phyloP scores from a whole-genome alignment of 2,797 vertebrate genomes.

The Phalanger gymnotis region DNA sequence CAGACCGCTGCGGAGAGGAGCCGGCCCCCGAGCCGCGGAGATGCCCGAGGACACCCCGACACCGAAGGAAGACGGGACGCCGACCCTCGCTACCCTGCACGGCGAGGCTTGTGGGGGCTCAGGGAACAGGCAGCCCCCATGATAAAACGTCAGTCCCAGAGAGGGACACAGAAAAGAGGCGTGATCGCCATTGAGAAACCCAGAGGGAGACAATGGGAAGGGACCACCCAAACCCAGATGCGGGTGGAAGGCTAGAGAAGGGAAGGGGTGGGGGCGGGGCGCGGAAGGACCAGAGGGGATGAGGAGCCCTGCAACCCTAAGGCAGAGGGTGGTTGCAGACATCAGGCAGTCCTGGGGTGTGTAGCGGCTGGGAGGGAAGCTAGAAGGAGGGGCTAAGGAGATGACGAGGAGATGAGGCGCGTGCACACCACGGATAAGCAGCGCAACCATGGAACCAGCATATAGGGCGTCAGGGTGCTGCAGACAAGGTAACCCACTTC shows the following conservation, averaged over 20 bases:
- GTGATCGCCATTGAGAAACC: background rate
- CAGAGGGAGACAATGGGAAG: background rate
- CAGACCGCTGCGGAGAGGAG: rapidly evolving
- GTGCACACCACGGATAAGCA: background rate
- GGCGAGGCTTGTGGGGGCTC: too few relatives aligned
- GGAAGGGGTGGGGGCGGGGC: rapidly evolving
- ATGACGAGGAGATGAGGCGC: background rate
- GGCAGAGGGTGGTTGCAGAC: background rate
- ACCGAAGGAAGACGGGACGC: background rate
- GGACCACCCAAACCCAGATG: background rate
- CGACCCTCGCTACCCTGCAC: too few relatives aligned
- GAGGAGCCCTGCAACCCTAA: rapidly evolving
- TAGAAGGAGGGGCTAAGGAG: background rate
- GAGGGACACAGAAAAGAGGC: too few relatives aligned
- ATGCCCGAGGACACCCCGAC: too few relatives aligned
- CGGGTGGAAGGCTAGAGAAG: background rate
- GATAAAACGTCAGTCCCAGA: background rate
- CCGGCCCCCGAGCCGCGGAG: too few relatives aligned
- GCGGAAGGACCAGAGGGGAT: rapidly evolving
- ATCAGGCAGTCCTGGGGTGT: rapidly evolving
- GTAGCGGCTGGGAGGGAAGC: rapidly evolving
- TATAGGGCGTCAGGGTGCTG: too few relatives aligned
- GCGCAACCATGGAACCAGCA: background rate
- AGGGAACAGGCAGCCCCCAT: too few relatives aligned
- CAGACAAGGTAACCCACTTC: conserved; percentile 25